These are phyloP conservation scores for Gorsachius goisagi DNA, from an alignment of 2,113 vertebrate genomes.

Conservation along the genomic window DNA sequence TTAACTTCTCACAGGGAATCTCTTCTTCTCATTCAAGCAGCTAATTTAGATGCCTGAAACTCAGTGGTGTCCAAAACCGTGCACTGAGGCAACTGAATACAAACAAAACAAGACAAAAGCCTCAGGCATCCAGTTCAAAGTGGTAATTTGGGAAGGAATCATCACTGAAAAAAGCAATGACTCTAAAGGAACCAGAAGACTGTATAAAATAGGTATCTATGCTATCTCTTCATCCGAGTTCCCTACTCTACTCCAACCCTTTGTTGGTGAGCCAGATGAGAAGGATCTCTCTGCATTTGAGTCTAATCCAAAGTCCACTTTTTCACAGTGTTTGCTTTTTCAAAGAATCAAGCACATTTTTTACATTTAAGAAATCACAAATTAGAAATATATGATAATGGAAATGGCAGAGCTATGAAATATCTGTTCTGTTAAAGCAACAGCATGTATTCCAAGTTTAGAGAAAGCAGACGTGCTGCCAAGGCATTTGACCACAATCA, in stretches of 20 bases:
- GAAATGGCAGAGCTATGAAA: slow-evolving; percentile 2
- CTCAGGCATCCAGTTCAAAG: not conserved
- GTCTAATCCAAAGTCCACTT: not conserved
- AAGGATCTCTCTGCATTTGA: not conserved
- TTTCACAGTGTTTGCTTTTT: not conserved
- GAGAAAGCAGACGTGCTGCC: not conserved
- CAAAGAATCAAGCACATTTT: not conserved
- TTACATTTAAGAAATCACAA: slow-evolving; percentile 7
- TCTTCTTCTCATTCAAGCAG: not conserved
- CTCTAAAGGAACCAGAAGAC: not conserved
- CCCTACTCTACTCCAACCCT: not conserved
- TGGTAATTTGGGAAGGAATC: not conserved
- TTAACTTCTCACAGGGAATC: not conserved
- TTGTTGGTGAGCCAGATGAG: not conserved
- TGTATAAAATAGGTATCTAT: not conserved
- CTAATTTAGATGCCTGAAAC: not conserved
- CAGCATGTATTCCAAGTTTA: not conserved
- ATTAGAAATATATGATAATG: not conserved
- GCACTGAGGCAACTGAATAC: not conserved
- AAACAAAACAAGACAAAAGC: not conserved
- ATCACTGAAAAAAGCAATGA: not conserved
- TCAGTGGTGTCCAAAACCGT: not conserved
- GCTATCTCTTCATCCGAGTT: not conserved
- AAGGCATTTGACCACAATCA: not conserved
- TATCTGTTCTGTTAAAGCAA: not conserved